phyloP scores from a whole-genome alignment of 2,888 invertebrate genomes.

The Ethmia dodecea region DNA sequence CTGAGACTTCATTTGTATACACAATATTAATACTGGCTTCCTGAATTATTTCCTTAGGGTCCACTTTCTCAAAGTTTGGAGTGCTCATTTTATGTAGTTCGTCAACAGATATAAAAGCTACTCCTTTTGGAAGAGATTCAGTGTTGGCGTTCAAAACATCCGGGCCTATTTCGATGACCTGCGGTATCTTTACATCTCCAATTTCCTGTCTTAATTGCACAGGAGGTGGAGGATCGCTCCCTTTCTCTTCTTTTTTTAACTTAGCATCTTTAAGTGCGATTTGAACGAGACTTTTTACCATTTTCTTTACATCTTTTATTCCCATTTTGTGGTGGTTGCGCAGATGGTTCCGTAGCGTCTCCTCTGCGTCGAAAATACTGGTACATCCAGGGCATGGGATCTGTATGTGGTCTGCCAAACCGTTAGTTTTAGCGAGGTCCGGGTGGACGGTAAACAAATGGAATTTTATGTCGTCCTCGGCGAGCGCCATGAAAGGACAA shows the following conservation, averaged over 20 bases:
- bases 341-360: constrained; percentile 80
- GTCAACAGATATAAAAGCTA: constrained; percentile 64
- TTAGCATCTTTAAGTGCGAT: constrained; percentile 63
- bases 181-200: constrained; percentile 59
- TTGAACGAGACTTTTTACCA: constrained; percentile 75
- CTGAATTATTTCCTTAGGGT: constrained; percentile 68
- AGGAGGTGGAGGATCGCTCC: constrained; percentile 24
- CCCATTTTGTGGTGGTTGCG: constrained; percentile 83
- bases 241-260: constrained; percentile 53
- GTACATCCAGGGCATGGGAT: constrained; percentile 82
- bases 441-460: constrained; percentile 71
- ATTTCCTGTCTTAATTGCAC: constrained; percentile 29
- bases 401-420: constrained; percentile 70
- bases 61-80: constrained; percentile 66
- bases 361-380: constrained; percentile 80
- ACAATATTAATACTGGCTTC: constrained; percentile 72
- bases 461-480: constrained; percentile 71
- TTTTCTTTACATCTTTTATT: constrained; percentile 76
- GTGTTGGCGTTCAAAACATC: constrained; percentile 44
- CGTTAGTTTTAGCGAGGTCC: constrained; percentile 69
- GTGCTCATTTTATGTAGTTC: constrained; percentile 67
- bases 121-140: constrained; percentile 54
- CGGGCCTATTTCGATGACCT: constrained; percentile 67
- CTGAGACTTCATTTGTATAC: constrained; percentile 57
- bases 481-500: constrained; percentile 74